phyloP scores from a whole-genome alignment of 2,113 vertebrate genomes.

The Etia nguti region DNA sequence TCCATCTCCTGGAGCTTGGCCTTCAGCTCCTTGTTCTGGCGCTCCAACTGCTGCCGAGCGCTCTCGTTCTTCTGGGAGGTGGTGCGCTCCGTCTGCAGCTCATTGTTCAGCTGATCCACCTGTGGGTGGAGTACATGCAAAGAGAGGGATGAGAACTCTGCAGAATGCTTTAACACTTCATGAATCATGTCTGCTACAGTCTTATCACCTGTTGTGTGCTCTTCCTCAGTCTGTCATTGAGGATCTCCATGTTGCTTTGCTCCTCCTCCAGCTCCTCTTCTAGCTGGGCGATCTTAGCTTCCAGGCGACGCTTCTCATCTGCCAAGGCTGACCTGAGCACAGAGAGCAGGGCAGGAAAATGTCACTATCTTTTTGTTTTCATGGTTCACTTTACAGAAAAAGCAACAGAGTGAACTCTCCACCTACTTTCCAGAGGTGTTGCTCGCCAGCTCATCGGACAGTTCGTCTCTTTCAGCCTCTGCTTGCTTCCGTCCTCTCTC shows the following conservation, averaged over 20 bases:
- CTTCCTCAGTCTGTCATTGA: constrained; percentile 90
- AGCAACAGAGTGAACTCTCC: not conserved
- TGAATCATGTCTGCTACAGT: not conserved
- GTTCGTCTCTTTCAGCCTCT: constrained; percentile 87
- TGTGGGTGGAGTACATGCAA: constrained; percentile 20
- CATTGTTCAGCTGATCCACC: constrained; percentile 87
- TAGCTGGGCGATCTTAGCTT: constrained; percentile 85
- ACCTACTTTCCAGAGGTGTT: constrained; percentile 84
- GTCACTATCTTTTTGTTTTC: not conserved
- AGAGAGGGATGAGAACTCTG: not conserved
- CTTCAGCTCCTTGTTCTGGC: constrained; percentile 93
- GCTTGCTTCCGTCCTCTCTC: constrained; percentile 90
- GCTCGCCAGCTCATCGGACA: constrained; percentile 86
- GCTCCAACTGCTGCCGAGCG: constrained; percentile 87
- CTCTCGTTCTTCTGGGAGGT: constrained; percentile 88
- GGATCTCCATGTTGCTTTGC: constrained; percentile 84
- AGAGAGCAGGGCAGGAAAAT: not conserved
- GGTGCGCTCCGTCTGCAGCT: constrained; percentile 84
- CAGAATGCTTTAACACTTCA: not conserved
- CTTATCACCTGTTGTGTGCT: constrained; percentile 83
- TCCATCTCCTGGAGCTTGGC: constrained; percentile 92
- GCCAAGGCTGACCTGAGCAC: constrained; percentile 77
- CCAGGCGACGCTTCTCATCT: constrained; percentile 90
- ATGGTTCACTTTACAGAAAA: constrained; percentile 47
- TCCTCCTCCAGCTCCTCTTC: constrained; percentile 96